Conservation (phyloP, 53 echinoderm and acorn worm species). For the Arbacia lixula region DNA sequence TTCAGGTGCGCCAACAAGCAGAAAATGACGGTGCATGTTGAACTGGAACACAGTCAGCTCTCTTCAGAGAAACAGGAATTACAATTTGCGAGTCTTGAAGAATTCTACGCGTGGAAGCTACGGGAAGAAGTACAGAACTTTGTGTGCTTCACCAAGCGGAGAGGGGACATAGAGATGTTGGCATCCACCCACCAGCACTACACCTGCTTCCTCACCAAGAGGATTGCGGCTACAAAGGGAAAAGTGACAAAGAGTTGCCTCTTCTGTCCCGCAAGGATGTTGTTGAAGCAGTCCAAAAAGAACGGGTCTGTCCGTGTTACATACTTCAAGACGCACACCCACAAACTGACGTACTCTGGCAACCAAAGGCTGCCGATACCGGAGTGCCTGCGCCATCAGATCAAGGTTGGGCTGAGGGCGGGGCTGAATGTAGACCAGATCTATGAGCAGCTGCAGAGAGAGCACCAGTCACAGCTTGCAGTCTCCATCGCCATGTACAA, state of each 20-base stretch:
- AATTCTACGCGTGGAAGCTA: constrained; percentile 39
- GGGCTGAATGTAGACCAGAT: neutral
- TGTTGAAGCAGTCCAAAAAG: constrained; percentile 7
- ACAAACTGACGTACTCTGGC: neutral
- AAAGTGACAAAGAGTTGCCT: neutral
- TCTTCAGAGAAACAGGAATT: neutral
- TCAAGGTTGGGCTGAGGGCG: constrained; percentile 26
- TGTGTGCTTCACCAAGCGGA: constrained; percentile 36
- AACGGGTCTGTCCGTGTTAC: constrained; percentile 2
- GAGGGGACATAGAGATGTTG: constrained; percentile 29
- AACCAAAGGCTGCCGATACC: constrained; percentile 29
- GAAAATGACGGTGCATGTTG: neutral
- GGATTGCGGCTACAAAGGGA: neutral
- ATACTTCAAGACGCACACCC: constrained; percentile 22
- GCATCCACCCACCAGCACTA: constrained; percentile 4
- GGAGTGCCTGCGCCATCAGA: constrained; percentile 26
- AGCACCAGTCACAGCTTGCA: constrained; percentile 26
- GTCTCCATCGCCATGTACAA: constrained; percentile 23
- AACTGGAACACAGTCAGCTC: neutral
- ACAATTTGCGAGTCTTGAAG: constrained; percentile 14
- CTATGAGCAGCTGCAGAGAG: neutral
- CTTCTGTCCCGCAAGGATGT: constrained; percentile 31
- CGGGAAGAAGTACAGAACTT: constrained; percentile 45
- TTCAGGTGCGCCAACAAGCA: constrained; percentile 23
- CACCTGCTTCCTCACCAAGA: constrained; percentile 4